A percentile compares a stretch with the other conserved stretches of the same genome.
Conservation (phyloP, 2,797 vertebrate species). For the Lates japonicus region DNA sequence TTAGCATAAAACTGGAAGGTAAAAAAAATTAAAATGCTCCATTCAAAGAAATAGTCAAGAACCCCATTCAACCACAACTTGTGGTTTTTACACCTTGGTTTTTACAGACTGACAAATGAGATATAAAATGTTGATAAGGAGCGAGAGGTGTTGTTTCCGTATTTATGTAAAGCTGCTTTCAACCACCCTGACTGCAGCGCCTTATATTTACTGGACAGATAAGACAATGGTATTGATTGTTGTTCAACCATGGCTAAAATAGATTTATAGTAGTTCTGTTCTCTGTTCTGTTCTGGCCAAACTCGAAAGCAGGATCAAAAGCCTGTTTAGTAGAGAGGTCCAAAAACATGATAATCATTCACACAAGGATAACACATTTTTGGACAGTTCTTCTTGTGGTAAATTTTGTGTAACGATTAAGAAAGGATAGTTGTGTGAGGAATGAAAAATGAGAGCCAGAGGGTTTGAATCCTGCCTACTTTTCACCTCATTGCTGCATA, state of each 20-base stretch:
- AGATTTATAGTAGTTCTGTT: background rate
- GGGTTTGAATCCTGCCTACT: slow-evolving; percentile 6
- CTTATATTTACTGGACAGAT: background rate
- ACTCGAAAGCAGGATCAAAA: background rate
- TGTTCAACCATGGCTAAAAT: background rate
- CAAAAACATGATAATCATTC: background rate
- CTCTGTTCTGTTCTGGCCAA: background rate
- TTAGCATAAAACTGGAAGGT: background rate
- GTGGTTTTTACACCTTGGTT: background rate
- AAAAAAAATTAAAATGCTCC: background rate
- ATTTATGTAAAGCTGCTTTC: background rate
- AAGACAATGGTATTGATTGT: background rate
- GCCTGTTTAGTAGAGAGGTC: background rate
- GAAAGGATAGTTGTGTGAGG: background rate
- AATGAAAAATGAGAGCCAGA: slow-evolving; percentile 1
- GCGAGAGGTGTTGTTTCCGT: background rate
- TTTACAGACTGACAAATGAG: background rate
- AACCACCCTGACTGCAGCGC: background rate
- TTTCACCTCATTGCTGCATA: background rate
- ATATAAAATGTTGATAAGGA: background rate
- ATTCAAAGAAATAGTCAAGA: background rate
- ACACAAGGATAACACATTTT: background rate
- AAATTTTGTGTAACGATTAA: too few relatives aligned
- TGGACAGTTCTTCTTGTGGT: slow-evolving; percentile 11
- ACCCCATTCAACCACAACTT: background rate